Evolutionary conservation across 2,888 invertebrate genomes (phyloP).

Genomic region (Nymphalis polychloros): DNA sequence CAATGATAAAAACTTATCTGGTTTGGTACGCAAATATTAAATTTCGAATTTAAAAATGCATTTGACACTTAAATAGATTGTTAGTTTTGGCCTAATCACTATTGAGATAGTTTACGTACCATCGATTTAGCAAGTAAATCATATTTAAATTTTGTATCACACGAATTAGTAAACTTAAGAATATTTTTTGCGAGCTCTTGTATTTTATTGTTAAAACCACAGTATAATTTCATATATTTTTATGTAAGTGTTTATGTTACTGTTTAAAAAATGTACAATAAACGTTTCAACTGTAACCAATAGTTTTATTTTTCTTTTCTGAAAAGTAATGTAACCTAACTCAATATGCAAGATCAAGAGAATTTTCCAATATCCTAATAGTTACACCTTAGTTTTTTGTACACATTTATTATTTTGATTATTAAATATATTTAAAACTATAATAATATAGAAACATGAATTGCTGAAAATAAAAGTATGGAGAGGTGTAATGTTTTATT

Average conservation of each 20-base stretch:
- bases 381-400: too few relatives aligned
- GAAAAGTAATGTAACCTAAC: too few relatives aligned
- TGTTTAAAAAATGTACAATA: conserved; percentile 18
- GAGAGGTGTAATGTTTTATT: too few relatives aligned
- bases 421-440: too few relatives aligned
- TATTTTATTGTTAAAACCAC: conserved; percentile 11
- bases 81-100: conserved; percentile 8
- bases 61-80: conserved; percentile 21
- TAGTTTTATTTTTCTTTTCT: not conserved
- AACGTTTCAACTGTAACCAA: conserved; percentile 13
- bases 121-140: not conserved
- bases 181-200: conserved; percentile 19
- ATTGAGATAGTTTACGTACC: not conserved
- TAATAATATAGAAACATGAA: too few relatives aligned
- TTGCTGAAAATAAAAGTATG: too few relatives aligned
- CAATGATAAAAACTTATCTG: conserved; percentile 14
- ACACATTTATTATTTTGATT: too few relatives aligned
- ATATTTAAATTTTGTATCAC: conserved; percentile 2
- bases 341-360: not conserved
- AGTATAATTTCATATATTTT: conserved; percentile 25
- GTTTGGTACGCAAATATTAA: conserved; percentile 15
- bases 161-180: conserved; percentile 15
- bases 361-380: too few relatives aligned
- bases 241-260: conserved; percentile 14
- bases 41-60: conserved; percentile 34